Percentiles rank a stretch among this genome's conserved stretches.
Evolutionary conservation across 1,140 invertebrate genomes (phyloP).

Genomic region (Bombus waltoni): DNA sequence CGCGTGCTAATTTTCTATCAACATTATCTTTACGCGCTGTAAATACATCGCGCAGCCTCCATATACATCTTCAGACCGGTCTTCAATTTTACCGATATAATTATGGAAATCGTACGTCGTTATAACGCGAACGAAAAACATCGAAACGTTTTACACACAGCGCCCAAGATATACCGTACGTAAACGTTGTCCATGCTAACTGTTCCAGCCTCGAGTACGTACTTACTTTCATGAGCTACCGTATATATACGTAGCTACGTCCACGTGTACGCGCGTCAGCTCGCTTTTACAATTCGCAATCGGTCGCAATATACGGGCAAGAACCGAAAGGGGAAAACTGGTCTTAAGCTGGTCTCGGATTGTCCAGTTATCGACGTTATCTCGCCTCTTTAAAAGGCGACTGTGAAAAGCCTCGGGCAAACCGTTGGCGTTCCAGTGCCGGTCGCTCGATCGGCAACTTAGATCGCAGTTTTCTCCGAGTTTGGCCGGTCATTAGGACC

Average conservation of each 20-base stretch:
- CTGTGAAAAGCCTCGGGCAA: conserved; percentile 29
- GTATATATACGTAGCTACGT: not conserved
- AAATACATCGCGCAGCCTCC: too few species aligned
- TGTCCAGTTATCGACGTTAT: conserved; percentile 56
- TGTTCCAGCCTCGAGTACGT: too few species aligned
- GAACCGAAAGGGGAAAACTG: conserved; percentile 40
- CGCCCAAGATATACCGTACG: not conserved
- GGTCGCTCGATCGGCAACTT: not conserved
- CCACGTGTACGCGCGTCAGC: not conserved
- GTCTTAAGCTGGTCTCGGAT: conserved; percentile 49
- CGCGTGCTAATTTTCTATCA: too few species aligned
- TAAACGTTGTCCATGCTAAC: not conserved
- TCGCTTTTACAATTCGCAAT: conserved; percentile 41
- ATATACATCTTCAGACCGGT: too few species aligned
- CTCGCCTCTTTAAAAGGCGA: conserved; percentile 51
- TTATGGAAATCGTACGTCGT: too few species aligned
- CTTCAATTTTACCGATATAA: too few species aligned
- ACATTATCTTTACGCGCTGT: too few species aligned
- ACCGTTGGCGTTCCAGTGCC: conserved; percentile 27
- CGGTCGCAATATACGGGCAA: not conserved
- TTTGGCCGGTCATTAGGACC: not conserved
- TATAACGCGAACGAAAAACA: too few species aligned
- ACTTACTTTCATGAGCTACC: not conserved
- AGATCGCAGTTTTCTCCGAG: conserved; percentile 15
- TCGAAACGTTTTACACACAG: too few species aligned